These are phyloP conservation scores for Busseola fusca DNA, from an alignment of 2,888 invertebrate species.

Conservation along the genomic window DNA sequence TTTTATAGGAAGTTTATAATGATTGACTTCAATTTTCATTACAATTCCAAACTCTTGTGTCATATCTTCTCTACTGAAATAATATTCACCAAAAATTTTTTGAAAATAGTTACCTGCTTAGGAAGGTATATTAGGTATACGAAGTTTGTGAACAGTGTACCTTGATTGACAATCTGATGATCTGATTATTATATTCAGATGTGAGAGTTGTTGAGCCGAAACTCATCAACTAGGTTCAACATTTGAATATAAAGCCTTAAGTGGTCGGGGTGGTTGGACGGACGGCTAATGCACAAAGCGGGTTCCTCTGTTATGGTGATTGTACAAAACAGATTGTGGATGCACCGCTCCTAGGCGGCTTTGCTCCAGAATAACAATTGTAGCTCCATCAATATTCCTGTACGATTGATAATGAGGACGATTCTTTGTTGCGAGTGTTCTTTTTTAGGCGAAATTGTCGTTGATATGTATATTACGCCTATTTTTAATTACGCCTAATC, in stretches of 20 bases:
- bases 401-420: slow-evolving; percentile 32
- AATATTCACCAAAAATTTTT: neutral
- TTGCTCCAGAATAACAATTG: slow-evolving; percentile 69
- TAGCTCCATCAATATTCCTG: slow-evolving; percentile 51
- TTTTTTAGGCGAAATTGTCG: neutral
- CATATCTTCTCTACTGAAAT: neutral
- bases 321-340: slow-evolving; percentile 75
- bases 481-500: neutral
- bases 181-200: slow-evolving; percentile 61
- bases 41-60: slow-evolving; percentile 10
- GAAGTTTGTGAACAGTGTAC: slow-evolving; percentile 18
- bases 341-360: slow-evolving; percentile 56
- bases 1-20: neutral
- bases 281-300: slow-evolving; percentile 77
- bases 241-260: slow-evolving; percentile 62
- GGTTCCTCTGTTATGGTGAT: slow-evolving; percentile 72
- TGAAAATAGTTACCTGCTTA: neutral
- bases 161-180: slow-evolving; percentile 50
- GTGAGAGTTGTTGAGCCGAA: slow-evolving; percentile 59
- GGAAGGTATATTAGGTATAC: neutral
- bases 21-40: slow-evolving; percentile 5
- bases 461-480: neutral
- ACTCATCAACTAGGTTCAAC: slow-evolving; percentile 59
- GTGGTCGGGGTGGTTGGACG: slow-evolving; percentile 54
- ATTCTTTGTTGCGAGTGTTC: neutral